Percentiles rank a stretch among this genome's conserved stretches.
phyloP scores from a whole-genome alignment of 2,888 invertebrate species.

The Trichogramma dendrolimi region DNA sequence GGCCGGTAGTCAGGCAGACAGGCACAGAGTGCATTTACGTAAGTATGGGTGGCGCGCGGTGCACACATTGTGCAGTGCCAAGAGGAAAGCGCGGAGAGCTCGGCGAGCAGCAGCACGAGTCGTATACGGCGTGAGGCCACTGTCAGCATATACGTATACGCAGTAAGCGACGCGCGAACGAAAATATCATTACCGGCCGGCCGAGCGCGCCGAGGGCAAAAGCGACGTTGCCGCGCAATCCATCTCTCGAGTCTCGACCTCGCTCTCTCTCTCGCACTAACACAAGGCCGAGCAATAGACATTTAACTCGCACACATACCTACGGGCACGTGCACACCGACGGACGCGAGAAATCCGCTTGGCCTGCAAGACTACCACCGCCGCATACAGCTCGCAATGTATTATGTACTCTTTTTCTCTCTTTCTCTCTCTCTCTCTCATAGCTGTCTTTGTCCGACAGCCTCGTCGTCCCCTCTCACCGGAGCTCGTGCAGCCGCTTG shows the following conservation, averaged over 20 bases:
- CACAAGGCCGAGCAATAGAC: background rate
- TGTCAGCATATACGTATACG: background rate
- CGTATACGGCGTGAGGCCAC: background rate
- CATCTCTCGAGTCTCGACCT: conserved; percentile 25
- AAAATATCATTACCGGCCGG: conserved; percentile 29
- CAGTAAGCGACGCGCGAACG: conserved; percentile 12
- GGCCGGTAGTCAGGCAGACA: too few species aligned
- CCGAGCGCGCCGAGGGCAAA: conserved; percentile 24
- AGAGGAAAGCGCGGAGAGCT: background rate
- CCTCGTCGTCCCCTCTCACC: conserved; percentile 7
- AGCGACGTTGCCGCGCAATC: conserved; percentile 19
- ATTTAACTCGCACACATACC: background rate
- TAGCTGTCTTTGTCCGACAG: background rate
- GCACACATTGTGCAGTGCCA: background rate
- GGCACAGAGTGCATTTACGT: too few species aligned
- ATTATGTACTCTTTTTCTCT: background rate
- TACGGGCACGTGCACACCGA: background rate
- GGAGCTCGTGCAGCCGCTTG: conserved; percentile 8
- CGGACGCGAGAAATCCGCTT: conserved; percentile 25
- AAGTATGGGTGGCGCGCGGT: too few species aligned
- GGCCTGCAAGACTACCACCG: too few species aligned
- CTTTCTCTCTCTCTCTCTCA: background rate
- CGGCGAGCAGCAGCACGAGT: conserved; percentile 4
- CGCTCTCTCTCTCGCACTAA: conserved; percentile 1
- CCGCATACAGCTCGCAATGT: conserved; percentile 6